Percentiles rank a stretch among this genome's conserved stretches.
phyloP scores from a whole-genome alignment of 2,797 vertebrate species.

The Myotis vivesi region DNA sequence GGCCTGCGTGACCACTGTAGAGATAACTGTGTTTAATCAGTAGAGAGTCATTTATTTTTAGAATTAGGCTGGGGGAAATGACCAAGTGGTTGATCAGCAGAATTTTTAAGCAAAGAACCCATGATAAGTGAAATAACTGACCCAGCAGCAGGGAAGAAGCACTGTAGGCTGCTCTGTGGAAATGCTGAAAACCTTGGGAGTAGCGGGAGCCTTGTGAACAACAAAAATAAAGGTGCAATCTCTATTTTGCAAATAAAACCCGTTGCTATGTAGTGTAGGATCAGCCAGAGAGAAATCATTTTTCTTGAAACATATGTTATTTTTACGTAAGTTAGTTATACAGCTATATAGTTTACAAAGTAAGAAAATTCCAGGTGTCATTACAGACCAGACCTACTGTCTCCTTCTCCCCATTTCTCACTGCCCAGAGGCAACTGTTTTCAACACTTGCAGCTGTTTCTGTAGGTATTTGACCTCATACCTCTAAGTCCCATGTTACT shows the following conservation, averaged over 20 bases:
- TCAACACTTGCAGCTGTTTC: background rate
- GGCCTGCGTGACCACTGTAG: background rate
- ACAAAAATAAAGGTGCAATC: background rate
- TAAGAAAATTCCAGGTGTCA: background rate
- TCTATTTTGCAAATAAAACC: background rate
- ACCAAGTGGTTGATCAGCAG: background rate
- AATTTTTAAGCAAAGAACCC: constrained; percentile 15
- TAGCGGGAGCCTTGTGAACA: background rate
- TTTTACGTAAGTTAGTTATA: constrained; percentile 26
- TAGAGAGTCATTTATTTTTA: constrained; percentile 49
- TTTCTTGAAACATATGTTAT: background rate
- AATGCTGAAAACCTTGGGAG: background rate
- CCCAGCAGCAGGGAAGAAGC: background rate
- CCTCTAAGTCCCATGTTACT: background rate
- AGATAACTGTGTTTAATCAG: constrained; percentile 23
- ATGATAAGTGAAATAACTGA: background rate
- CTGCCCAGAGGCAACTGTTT: background rate
- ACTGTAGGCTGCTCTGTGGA: background rate
- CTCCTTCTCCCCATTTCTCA: background rate
- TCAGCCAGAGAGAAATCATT: background rate
- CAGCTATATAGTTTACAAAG: background rate
- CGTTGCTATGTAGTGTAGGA: background rate
- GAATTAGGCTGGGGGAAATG: constrained; percentile 15
- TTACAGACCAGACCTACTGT: background rate
- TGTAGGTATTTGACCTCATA: background rate